Evolutionary conservation across 2,797 vertebrate species (phyloP).

Genomic region (Tachyglossus aculeatus): DNA sequence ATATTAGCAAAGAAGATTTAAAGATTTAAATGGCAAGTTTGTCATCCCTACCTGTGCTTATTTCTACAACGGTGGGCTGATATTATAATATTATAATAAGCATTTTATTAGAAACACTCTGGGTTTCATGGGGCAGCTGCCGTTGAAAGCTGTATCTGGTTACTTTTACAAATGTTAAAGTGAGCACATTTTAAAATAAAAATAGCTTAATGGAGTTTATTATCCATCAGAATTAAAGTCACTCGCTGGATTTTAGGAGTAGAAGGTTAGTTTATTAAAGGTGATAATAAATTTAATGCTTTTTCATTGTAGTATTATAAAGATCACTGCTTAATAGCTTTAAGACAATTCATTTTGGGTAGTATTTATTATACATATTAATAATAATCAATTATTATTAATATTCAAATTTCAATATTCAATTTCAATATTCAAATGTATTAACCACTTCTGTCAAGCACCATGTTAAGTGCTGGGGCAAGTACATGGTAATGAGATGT

Average conservation of each 20-base stretch:
- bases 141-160: slow-evolving; percentile 56
- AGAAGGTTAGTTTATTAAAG: slow-evolving; percentile 56
- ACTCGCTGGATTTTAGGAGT: slow-evolving; percentile 41
- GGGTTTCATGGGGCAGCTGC: slow-evolving; percentile 50
- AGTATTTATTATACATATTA: too few species aligned
- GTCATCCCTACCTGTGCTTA: slow-evolving; percentile 54
- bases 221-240: slow-evolving; percentile 48
- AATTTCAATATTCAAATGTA: too few species aligned
- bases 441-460: too few species aligned
- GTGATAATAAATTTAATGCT: slow-evolving; percentile 41
- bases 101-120: slow-evolving; percentile 58
- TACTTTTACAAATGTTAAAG: slow-evolving; percentile 48
- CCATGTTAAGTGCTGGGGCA: too few species aligned
- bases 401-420: too few species aligned
- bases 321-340: slow-evolving; percentile 34
- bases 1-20: slow-evolving; percentile 68
- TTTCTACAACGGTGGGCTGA: slow-evolving; percentile 53
- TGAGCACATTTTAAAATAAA: slow-evolving; percentile 43
- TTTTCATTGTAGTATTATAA: slow-evolving; percentile 52
- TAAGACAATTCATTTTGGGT: slow-evolving; percentile 29
- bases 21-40: slow-evolving; percentile 67
- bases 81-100: slow-evolving; percentile 40
- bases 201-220: slow-evolving; percentile 30
- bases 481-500: too few species aligned
- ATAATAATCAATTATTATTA: too few species aligned